A percentile compares a stretch with the other conserved stretches of the same genome.
Conservation (phyloP, 2,888 invertebrate genomes). For the Philereme transversata region DNA sequence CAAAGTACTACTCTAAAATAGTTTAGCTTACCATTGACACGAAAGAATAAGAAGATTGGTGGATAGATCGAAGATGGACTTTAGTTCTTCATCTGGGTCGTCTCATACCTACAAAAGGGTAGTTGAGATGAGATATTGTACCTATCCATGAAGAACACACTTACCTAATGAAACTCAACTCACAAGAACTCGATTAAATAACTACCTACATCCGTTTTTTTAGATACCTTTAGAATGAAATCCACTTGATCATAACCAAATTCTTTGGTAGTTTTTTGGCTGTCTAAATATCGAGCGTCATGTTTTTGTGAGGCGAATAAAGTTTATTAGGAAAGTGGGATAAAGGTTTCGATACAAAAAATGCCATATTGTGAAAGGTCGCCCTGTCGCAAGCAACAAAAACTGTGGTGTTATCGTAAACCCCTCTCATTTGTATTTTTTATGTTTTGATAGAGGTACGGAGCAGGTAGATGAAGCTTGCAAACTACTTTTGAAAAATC, state of each 20-base stretch:
- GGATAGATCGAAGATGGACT: too few species aligned
- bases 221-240: constrained; percentile 7
- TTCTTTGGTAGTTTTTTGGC: constrained; percentile 31
- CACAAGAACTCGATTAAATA: too few species aligned
- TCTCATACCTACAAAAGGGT: too few species aligned
- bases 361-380: constrained; percentile 72
- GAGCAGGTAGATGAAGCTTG: constrained; percentile 73
- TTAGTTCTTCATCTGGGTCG: too few species aligned
- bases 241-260: constrained; percentile 30
- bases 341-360: constrained; percentile 76
- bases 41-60: too few species aligned
- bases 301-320: constrained; percentile 69
- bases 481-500: constrained; percentile 53
- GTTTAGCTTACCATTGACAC: too few species aligned
- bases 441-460: constrained; percentile 68
- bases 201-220: too few species aligned
- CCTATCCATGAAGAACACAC: not conserved
- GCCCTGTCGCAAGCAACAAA: constrained; percentile 75
- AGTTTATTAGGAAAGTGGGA: constrained; percentile 78
- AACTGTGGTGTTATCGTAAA: constrained; percentile 67
- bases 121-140: too few species aligned
- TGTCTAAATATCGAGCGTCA: constrained; percentile 36
- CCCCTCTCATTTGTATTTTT: constrained; percentile 77
- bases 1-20: too few species aligned
- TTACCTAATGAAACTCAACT: not conserved